These are phyloP conservation scores for Idaea dimidiata DNA, from an alignment of 2,888 invertebrate species.

Conservation along the genomic window DNA sequence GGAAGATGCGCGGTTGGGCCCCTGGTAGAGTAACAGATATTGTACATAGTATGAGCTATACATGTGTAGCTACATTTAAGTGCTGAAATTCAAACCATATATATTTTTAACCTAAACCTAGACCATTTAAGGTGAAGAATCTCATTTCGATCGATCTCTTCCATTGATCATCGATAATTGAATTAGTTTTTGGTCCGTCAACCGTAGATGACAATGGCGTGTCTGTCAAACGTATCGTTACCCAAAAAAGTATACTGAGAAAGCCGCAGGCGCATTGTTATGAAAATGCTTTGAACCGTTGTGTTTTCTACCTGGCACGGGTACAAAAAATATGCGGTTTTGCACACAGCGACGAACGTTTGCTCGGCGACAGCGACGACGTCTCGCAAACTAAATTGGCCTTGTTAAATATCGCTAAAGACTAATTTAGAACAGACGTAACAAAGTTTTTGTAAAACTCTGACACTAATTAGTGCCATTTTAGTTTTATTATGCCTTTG, in stretches of 20 bases:
- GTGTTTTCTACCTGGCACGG: slow-evolving; percentile 72
- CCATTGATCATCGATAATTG: slow-evolving; percentile 64
- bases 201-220: slow-evolving; percentile 77
- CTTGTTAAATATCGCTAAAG: slow-evolving; percentile 67
- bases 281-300: slow-evolving; percentile 74
- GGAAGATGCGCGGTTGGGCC: too few species aligned
- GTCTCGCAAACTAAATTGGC: slow-evolving; percentile 66
- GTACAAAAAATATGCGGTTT: slow-evolving; percentile 69
- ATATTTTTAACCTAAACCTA: slow-evolving; percentile 62
- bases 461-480: slow-evolving; percentile 42
- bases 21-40: background rate
- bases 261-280: slow-evolving; percentile 77
- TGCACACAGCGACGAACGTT: slow-evolving; percentile 61
- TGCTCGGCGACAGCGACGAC: slow-evolving; percentile 49
- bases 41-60: background rate
- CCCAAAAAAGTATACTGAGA: slow-evolving; percentile 71
- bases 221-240: slow-evolving; percentile 71
- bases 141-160: slow-evolving; percentile 57
- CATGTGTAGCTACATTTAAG: background rate
- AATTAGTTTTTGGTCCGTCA: slow-evolving; percentile 71
- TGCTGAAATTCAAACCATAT: slow-evolving; percentile 22
- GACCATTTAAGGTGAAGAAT: slow-evolving; percentile 54
- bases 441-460: slow-evolving; percentile 60
- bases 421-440: slow-evolving; percentile 67
- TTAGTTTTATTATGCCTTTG: slow-evolving; percentile 34